Conservation (phyloP, 2,113 vertebrate genomes). For the Candoia aspera region DNA sequence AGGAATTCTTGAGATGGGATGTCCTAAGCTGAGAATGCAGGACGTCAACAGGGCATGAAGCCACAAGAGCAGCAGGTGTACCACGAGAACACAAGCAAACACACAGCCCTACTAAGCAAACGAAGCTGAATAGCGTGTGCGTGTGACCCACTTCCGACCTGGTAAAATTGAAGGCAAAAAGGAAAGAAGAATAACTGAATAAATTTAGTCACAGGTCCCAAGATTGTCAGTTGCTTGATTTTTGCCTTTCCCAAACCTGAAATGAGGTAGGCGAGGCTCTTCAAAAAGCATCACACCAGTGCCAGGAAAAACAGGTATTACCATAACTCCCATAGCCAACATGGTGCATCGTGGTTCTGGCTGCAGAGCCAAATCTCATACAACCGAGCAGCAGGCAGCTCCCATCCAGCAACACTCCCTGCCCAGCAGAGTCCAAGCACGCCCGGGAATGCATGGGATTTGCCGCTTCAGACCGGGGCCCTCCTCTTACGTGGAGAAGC, state of each 20-base stretch:
- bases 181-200: not conserved
- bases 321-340: not conserved
- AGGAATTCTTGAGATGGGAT: too few species aligned
- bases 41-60: too few species aligned
- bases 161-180: not conserved
- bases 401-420: not conserved
- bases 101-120: too few species aligned
- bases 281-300: not conserved
- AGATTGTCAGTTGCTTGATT: not conserved
- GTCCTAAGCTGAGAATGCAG: too few species aligned
- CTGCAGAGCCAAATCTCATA: not conserved
- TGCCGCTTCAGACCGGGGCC: not conserved
- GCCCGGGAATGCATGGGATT: not conserved
- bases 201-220: fast-evolving
- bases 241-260: not conserved
- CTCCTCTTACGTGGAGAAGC: not conserved
- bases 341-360: too few species aligned
- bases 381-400: not conserved
- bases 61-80: not conserved
- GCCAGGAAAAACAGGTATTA: not conserved
- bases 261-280: not conserved
- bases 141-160: not conserved
- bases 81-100: not conserved
- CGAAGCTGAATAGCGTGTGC: too few species aligned
- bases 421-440: not conserved